Percentiles rank a stretch among this genome's conserved stretches.
These are phyloP conservation scores for Chelonia mydas DNA, from an alignment of 2,797 vertebrate genomes.

Conservation along the genomic window DNA sequence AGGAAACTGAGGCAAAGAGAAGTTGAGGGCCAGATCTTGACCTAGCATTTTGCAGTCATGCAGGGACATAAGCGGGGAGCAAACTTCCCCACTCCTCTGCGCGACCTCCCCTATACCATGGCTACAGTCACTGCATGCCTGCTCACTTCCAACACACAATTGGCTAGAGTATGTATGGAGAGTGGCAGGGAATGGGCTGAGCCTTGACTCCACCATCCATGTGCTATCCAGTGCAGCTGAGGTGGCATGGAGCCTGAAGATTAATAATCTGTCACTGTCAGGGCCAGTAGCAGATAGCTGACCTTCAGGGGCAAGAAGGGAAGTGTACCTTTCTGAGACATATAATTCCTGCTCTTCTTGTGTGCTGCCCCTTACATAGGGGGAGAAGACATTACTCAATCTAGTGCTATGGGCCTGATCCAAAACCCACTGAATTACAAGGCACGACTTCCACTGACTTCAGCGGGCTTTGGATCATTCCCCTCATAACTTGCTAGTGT, in stretches of 20 bases:
- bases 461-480: background rate
- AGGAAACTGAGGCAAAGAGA: slow-evolving; percentile 19
- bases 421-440: background rate
- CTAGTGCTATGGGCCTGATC: background rate
- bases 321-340: background rate
- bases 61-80: slow-evolving; percentile 1
- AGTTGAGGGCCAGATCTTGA: background rate
- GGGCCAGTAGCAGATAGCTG: background rate
- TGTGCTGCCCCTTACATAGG: background rate
- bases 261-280: background rate
- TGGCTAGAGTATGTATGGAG: background rate
- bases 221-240: background rate
- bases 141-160: background rate
- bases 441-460: background rate
- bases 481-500: background rate
- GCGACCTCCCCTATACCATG: background rate
- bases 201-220: background rate
- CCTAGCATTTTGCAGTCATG: background rate
- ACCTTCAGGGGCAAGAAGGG: background rate
- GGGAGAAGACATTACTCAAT: background rate
- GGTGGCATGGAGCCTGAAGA: background rate
- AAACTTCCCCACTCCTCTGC: background rate
- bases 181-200: background rate
- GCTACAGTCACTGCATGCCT: background rate
- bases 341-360: background rate